Base-by-base conservation (phyloP, 1,140 invertebrate genomes). In the Hyphantria cunea region DNA sequence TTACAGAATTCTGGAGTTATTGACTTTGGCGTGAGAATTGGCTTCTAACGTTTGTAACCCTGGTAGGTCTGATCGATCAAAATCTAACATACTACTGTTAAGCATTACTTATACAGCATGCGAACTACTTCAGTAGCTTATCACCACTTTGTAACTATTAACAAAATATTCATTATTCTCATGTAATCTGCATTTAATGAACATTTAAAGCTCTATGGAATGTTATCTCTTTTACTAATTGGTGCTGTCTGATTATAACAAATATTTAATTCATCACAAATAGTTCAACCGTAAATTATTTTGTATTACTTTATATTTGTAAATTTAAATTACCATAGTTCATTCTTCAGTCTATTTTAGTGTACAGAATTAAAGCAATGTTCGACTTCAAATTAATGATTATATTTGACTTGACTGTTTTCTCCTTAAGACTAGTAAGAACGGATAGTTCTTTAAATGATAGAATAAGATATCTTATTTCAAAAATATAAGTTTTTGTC, bases 1-100 rank as follows among this genome's bases (percentile, higher is more conserved):
- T 82, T 82, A 82, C 79, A 69, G 72, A 78, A 78, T 82, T 78
- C 78, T 73, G 69, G 68, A 66, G 61, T 70, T 86, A 74, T 86
- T 89, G 75, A 82, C 75, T 78, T 78, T 82, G 69, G 78, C 79
- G 82, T 85, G 82, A 85, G 82, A 85, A 84, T 82, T 82, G 74
- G 72, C 76, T 82, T 80, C 77, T 77, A 76, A 80, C 78, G 76
- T 81, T 81, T 74, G 78, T 86, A 84, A 83, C 74, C 72, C 72
- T 84, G 80, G 81, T 87, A 82, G 78, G 76, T 80, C 68, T 74
- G 60, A 74, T 80, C 71, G 66, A 73, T 80, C 56, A 71, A 78
- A 75, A 78, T 75, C 78, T 80, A 68, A 64, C 76, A 74, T 61
- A 67, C 76, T 77, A 77, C 77, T 76, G 81, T 76, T 78, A 78